Percentiles rank a stretch among this genome's conserved stretches.
These are phyloP conservation scores for Uria lomvia DNA, from an alignment of 2,113 vertebrate genomes.

Conservation along the genomic window DNA sequence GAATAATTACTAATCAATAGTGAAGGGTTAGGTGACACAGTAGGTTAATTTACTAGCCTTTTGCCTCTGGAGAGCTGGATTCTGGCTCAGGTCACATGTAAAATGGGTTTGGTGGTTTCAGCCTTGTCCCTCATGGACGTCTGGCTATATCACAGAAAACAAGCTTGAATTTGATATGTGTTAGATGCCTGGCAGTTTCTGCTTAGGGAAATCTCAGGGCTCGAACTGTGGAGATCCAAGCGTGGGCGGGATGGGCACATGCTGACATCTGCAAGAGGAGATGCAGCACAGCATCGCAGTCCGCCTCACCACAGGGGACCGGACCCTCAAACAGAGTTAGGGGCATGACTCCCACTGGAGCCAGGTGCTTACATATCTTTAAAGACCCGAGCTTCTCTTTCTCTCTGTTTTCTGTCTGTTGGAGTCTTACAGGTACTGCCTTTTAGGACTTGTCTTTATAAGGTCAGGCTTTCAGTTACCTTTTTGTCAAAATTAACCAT, in stretches of 20 bases:
- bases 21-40: slow-evolving; percentile 60
- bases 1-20: slow-evolving; percentile 76
- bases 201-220: slow-evolving; percentile 22
- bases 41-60: slow-evolving; percentile 72
- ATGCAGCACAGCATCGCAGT: accelerated
- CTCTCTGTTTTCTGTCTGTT: not conserved
- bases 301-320: accelerated
- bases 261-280: not conserved
- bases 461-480: not conserved
- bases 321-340: not conserved
- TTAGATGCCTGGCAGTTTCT: slow-evolving; percentile 42
- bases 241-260: accelerated
- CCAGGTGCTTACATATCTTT: too few relatives aligned
- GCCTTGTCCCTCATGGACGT: slow-evolving; percentile 12
- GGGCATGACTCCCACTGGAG: not conserved
- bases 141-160: slow-evolving; percentile 35
- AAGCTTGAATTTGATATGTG: slow-evolving; percentile 45
- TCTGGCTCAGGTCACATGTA: slow-evolving; percentile 64
- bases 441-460: not conserved
- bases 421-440: not conserved
- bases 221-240: not conserved
- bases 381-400: not conserved
- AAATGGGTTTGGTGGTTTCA: slow-evolving; percentile 51
- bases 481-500: slow-evolving; percentile 17
- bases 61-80: slow-evolving; percentile 46